These are phyloP conservation scores for Parnassius orleans DNA, from an alignment of 2,888 invertebrate genomes.

Conservation along the genomic window DNA sequence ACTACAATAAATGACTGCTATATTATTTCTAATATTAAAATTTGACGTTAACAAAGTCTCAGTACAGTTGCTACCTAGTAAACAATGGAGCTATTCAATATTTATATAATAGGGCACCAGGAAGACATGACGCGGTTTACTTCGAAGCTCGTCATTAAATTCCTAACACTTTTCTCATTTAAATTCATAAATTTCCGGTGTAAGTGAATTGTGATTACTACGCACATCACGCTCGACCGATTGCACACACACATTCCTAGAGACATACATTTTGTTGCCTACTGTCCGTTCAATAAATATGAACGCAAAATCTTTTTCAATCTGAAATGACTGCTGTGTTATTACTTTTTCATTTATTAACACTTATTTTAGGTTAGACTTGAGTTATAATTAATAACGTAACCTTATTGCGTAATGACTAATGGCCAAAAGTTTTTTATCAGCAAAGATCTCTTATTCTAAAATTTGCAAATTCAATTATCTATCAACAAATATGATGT, in stretches of 20 bases:
- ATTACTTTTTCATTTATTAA: constrained; percentile 33
- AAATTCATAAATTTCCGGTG: constrained; percentile 81
- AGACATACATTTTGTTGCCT: constrained; percentile 43
- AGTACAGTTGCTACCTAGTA: constrained; percentile 43
- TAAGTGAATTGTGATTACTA: constrained; percentile 62
- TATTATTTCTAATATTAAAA: no score
- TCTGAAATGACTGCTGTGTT: constrained; percentile 30
- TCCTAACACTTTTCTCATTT: constrained; percentile 79
- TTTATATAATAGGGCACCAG: constrained; percentile 60
- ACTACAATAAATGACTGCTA: no score
- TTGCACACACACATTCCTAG: constrained; percentile 60
- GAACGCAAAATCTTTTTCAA: constrained; percentile 30
- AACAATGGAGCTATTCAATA: constrained; percentile 65
- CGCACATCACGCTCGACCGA: constrained; percentile 68
- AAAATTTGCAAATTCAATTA: constrained; percentile 54
- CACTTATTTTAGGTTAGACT: constrained; percentile 39
- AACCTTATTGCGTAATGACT: constrained; percentile 43
- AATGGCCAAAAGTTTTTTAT: constrained; percentile 35
- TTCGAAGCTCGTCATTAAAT: constrained; percentile 72
- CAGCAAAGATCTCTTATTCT: constrained; percentile 47
- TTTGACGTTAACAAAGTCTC: constrained; percentile 32
- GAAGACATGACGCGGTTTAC: constrained; percentile 56
- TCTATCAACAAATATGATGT: constrained; percentile 27
- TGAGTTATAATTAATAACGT: constrained; percentile 45
- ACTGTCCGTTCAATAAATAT: constrained; percentile 32